Percentiles rank a stretch among this genome's conserved stretches.
These are phyloP conservation scores for Trissolcus japonicus DNA, from an alignment of 2,888 invertebrate species.

Conservation along the genomic window DNA sequence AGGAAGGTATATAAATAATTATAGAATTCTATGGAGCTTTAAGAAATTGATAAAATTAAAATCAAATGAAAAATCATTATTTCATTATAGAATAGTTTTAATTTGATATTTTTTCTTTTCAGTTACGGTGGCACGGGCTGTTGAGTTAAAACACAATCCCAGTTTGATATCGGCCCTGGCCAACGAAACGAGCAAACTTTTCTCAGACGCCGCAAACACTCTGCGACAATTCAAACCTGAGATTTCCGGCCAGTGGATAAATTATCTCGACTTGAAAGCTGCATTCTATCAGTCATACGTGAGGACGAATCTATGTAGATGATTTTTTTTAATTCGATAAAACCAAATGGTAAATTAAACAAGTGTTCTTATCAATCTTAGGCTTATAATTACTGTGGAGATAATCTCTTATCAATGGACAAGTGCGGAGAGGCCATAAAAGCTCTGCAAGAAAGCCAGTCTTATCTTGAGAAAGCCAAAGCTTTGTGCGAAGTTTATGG, in stretches of 20 bases:
- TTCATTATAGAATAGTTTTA: neutral
- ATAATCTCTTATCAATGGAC: constrained; percentile 79
- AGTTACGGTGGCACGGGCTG: constrained; percentile 81
- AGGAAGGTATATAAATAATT: no score
- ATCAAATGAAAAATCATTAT: no score
- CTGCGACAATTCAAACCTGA: constrained; percentile 77
- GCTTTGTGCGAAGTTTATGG: constrained; percentile 79
- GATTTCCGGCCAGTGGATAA: constrained; percentile 79
- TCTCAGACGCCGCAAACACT: constrained; percentile 78
- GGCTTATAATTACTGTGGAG: constrained; percentile 81
- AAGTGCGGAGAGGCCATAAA: constrained; percentile 82
- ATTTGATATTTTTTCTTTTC: constrained; percentile 13
- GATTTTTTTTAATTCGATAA: neutral
- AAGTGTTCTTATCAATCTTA: constrained; percentile 61
- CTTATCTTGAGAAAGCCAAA: constrained; percentile 77
- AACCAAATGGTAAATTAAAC: neutral
- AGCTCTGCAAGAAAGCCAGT: constrained; percentile 79
- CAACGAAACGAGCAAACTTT: constrained; percentile 80
- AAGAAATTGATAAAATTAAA: no score
- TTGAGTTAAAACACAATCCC: constrained; percentile 81
- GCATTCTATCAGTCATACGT: constrained; percentile 81
- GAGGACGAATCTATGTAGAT: constrained; percentile 61
- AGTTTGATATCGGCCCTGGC: constrained; percentile 80
- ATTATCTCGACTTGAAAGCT: constrained; percentile 80
- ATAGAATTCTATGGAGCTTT: no score